phyloP scores from a whole-genome alignment of 2,113 vertebrate species.

The Tretioscincus oriximinensis region DNA sequence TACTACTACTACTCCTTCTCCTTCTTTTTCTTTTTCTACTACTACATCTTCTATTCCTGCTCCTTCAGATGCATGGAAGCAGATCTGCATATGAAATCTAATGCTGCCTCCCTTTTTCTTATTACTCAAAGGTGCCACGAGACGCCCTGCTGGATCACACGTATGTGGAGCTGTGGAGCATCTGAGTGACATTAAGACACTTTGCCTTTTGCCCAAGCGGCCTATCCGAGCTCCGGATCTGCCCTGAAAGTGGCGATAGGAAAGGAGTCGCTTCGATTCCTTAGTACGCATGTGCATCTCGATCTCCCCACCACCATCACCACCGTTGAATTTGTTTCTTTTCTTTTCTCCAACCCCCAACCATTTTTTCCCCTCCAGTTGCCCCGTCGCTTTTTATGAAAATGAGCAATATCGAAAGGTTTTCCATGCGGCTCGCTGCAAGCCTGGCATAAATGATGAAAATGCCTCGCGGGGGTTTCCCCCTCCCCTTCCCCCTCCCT shows the following conservation, averaged over 20 bases:
- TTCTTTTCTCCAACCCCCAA: background rate
- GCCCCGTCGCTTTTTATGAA: conserved; percentile 69
- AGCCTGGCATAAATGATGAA: conserved; percentile 87
- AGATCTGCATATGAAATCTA: no score
- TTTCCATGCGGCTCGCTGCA: conserved; percentile 81
- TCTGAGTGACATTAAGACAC: background rate
- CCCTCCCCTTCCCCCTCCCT: background rate
- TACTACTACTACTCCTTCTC: no score
- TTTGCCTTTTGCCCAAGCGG: background rate
- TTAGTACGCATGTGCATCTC: background rate
- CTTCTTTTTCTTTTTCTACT: no score
- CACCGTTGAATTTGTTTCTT: background rate
- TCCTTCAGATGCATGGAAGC: no score
- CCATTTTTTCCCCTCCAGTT: background rate
- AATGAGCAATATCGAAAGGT: conserved; percentile 85
- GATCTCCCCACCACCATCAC: no score
- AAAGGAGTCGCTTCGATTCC: background rate
- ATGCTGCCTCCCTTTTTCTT: no score
- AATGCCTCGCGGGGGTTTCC: conserved; percentile 80
- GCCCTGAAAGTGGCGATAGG: background rate
- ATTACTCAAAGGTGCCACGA: no score
- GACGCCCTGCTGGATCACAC: no score
- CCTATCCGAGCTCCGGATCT: background rate
- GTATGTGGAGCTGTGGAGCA: no score
- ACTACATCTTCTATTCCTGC: no score